Evolutionary conservation across 2,113 vertebrate genomes (phyloP).

Genomic region (Mohoua ochrocephala): DNA sequence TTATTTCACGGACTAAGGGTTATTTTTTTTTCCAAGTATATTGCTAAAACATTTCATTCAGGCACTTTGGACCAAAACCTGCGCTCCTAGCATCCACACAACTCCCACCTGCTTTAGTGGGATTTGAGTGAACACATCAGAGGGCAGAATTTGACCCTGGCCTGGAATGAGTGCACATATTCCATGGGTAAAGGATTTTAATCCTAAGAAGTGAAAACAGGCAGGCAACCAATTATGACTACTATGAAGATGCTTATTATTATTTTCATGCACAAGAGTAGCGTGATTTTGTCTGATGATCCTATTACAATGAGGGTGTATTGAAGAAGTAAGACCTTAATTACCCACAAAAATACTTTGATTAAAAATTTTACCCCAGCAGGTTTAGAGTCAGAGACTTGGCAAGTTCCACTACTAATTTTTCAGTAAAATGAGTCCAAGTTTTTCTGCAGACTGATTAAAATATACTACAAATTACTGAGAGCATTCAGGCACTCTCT

Average conservation of each 20-base stretch:
- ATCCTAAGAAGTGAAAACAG: slow-evolving; percentile 28
- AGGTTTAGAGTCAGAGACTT: background rate
- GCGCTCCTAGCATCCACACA: background rate
- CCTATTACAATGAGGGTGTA: background rate
- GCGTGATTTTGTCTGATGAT: background rate
- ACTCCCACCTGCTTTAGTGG: background rate
- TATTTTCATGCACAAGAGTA: slow-evolving; percentile 30
- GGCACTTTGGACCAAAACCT: background rate
- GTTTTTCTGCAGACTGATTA: background rate
- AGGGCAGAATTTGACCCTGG: slow-evolving; percentile 21
- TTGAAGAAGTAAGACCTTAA: background rate
- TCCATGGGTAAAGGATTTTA: background rate
- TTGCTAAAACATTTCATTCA: background rate
- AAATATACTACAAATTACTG: background rate
- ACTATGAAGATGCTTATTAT: slow-evolving; percentile 13
- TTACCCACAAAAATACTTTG: background rate
- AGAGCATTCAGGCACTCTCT: background rate
- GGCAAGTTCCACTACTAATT: background rate
- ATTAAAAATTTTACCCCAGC: background rate
- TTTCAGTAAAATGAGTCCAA: background rate
- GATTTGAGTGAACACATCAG: slow-evolving; percentile 7
- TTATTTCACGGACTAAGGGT: background rate
- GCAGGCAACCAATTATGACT: slow-evolving; percentile 38
- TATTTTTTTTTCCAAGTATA: background rate
- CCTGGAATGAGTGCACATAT: slow-evolving; percentile 28